phyloP scores from a whole-genome alignment of 2,888 invertebrate genomes.

The Lingula anatina region DNA sequence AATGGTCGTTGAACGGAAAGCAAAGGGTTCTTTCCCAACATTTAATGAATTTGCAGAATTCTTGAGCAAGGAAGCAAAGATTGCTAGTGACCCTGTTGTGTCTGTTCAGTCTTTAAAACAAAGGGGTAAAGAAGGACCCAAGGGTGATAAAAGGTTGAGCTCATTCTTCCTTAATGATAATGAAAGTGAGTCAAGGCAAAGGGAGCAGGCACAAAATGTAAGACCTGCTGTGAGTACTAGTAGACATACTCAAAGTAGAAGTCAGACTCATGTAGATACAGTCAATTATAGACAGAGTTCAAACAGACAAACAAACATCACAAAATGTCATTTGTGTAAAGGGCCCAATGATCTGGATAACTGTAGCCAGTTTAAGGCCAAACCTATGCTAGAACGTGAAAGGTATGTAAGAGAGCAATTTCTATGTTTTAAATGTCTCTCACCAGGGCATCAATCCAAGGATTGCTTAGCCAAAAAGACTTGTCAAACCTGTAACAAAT shows the following conservation, averaged over 20 bases:
- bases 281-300: too few species aligned
- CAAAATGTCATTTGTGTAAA: slow-evolving; percentile 3
- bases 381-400: slow-evolving; percentile 1
- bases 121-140: too few species aligned
- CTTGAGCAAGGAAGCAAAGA: slow-evolving; percentile 11
- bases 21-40: slow-evolving; percentile 9
- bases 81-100: slow-evolving; percentile 15
- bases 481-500: slow-evolving; percentile 6
- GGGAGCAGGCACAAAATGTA: too few species aligned
- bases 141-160: too few species aligned
- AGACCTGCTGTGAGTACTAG: too few species aligned
- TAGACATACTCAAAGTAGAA: too few species aligned
- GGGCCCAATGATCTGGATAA: slow-evolving; percentile 1
- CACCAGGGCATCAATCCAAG: slow-evolving; percentile 8
- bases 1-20: slow-evolving; percentile 4
- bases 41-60: slow-evolving; percentile 12
- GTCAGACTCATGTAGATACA: too few species aligned
- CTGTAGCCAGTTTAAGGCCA: slow-evolving; percentile 1
- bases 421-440: slow-evolving; percentile 12
- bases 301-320: too few species aligned
- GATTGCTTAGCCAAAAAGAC: slow-evolving; percentile 5
- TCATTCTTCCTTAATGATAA: too few species aligned
- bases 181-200: too few species aligned
- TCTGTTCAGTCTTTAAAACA: too few species aligned
- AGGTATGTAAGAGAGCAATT: slow-evolving; percentile 4